Evolutionary conservation across 2,113 vertebrate genomes (phyloP), one percentile per base, ranked within the genome.

Genomic region (Origma solitaria): DNA sequence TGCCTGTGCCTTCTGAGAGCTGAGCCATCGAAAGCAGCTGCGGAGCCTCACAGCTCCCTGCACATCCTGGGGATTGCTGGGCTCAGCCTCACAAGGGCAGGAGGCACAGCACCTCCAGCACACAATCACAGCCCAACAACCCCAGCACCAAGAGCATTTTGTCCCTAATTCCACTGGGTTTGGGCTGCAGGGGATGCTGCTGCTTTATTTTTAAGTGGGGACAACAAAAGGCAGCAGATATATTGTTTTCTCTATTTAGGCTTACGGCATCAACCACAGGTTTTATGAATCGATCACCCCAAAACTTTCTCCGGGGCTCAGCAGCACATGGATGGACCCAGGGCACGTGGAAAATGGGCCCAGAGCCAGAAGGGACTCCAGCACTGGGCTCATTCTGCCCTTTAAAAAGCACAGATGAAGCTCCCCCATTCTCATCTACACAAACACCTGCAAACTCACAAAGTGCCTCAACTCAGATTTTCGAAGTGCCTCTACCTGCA

Each of bases 401-500:
- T 72, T 68, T 22, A 6, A 37, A 53, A 80, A 51, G 38, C 15
- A 3, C 3, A 35, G 20, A 7, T 6, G 20, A 64, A 83, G 27
- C 37, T 72, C 17, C 42, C 13, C 20, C 8, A 2, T 25, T 13
- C n/a, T 40, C 42, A n/a, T 2, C 71, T 15, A 9, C 61, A 65
- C 35, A 24, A 30, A 66, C 65, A 37, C 8, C 56, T 4, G 5
- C 25, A 31, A 77, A 58, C 38, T 21, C 28, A 37, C 38, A 27
- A 60, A 64, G 28, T 1, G 13, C 70, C 61, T 70, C 75, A 7
- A 19, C 15, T 70, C 8, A 1, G 0, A 0, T 17, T 62, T 45
- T 11, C 76, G 42, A 19, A 86, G 45, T 24, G 6, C 37, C 28
- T 23, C 44, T 68, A 25, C n/a, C 51, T 24, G 38, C 42, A 45